These are phyloP conservation scores for Protobothrops flavoviridis DNA, from an alignment of 2,113 vertebrate genomes.

Conservation along the genomic window DNA sequence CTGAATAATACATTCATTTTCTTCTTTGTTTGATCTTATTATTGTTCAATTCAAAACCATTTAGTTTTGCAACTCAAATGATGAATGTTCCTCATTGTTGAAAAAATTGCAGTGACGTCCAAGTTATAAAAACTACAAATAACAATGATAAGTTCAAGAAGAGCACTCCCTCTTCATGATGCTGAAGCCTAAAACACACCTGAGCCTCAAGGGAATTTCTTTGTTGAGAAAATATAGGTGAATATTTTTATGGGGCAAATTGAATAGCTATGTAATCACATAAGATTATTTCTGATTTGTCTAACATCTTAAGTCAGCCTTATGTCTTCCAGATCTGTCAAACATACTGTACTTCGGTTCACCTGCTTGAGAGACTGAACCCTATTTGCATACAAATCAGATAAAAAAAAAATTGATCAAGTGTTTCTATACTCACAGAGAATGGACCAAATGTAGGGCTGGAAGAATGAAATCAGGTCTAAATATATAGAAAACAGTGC, in stretches of 20 bases:
- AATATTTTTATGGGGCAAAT: neutral
- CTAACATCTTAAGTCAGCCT: neutral
- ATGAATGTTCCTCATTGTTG: neutral
- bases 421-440: neutral
- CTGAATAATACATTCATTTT: neutral
- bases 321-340: neutral
- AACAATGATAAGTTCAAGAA: neutral
- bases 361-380: neutral
- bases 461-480: neutral
- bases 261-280: neutral
- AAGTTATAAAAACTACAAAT: neutral
- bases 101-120: neutral
- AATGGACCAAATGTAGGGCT: neutral
- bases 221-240: neutral
- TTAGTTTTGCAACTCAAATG: constrained; percentile 6
- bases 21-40: neutral
- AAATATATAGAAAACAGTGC: neutral
- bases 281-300: neutral
- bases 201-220: neutral
- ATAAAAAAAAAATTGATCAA: neutral
- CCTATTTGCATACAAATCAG: neutral
- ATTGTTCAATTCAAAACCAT: neutral
- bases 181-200: neutral
- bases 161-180: neutral
- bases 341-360: neutral